Base-by-base conservation (phyloP, 2,888 invertebrate genomes). In the Linnaemya tessellans region DNA sequence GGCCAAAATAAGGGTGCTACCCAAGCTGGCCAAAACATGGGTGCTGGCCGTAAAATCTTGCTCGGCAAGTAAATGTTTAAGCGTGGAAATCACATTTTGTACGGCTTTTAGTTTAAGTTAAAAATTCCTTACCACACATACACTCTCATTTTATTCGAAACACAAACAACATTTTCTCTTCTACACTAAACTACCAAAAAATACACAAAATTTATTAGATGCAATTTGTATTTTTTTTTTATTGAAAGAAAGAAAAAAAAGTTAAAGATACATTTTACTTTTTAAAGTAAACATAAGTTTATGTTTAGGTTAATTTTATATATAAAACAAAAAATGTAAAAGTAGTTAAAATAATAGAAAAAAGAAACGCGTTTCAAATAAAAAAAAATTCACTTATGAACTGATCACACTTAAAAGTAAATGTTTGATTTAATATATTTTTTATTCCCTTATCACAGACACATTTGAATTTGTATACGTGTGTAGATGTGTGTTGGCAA, bases 1-100 rank as follows among this genome's bases (percentile, higher is more conserved):
- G 99, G 99, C 83, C 96, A 96, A 92, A 99, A 99, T 95, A 98
- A 98, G 93, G 98, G 98, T 58, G 98, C 98, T 89, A 96, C 96
- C 84, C 98, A 98, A 93, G 95, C 97, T 38, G 98, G 98, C 38
- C 95, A 95, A 92, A 98, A 97, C 93, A 94, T 98, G 83, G 98
- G 98, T 87, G 97, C 97, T 88, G 95, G 96, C 89, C 96, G 97
- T 92, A 97, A 97, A 93, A 97, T 97, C 93, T 94, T 98, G 91
- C 94, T 97, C 92, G 97, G 97, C 94, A 97, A 98, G 95, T 97
- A 95, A 95, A 88, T 22, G 5, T 22, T 18, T 38, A 35, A 35
- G 49, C 46, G n/a, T 41, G 20, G 20, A 10, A 22, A n/a, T 58
- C 70, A 35, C 38, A 85, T 46, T 82, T 82, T 80, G 30, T 68